Evolutionary conservation across 1,140 invertebrate genomes (phyloP).

Genomic region (Drosophila bocki): DNA sequence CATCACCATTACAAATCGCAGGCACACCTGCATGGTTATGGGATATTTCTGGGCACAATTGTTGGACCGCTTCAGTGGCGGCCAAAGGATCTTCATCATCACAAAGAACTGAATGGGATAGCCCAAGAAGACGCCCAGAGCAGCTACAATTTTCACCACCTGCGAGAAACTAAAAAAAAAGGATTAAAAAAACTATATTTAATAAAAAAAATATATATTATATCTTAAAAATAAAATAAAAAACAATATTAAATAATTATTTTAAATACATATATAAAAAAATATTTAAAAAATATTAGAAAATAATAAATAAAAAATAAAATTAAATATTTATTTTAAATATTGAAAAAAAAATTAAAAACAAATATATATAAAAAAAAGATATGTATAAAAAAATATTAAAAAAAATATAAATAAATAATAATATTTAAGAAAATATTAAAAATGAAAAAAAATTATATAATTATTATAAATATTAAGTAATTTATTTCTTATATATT

Average conservation of each 20-base stretch:
- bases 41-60: conserved; percentile 86
- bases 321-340: neutral
- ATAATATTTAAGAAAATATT: no score
- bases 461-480: no score
- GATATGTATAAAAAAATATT: no score
- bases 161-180: conserved; percentile 87
- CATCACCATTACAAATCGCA: conserved; percentile 87
- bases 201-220: neutral
- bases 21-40: conserved; percentile 67
- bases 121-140: conserved; percentile 90
- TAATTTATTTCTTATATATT: no score
- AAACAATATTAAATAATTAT: neutral
- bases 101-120: conserved; percentile 96
- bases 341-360: neutral
- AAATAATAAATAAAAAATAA: no score
- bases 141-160: conserved; percentile 89
- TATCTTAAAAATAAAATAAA: neutral
- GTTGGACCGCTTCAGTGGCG: conserved; percentile 85
- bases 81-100: conserved; percentile 89
- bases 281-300: neutral
- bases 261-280: neutral
- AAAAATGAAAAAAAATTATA: no score
- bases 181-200: no score
- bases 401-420: no score
- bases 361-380: no score